phyloP scores from a whole-genome alignment of 1,140 invertebrate species.

The Heliconius melpomene region DNA sequence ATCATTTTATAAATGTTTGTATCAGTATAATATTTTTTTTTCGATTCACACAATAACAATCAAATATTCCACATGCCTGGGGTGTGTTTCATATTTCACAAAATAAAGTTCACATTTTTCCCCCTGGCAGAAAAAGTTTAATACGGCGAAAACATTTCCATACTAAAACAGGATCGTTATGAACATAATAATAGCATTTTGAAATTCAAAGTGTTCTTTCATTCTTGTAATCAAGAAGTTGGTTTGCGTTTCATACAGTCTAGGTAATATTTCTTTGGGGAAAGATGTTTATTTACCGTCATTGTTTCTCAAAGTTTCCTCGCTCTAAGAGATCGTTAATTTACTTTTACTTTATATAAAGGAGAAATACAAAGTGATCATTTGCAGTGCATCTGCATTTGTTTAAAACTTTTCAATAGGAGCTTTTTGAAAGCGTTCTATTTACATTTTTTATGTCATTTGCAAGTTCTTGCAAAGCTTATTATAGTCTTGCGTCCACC shows the following conservation, averaged over 20 bases:
- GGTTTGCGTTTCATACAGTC: slow-evolving; percentile 24
- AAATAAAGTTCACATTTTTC: slow-evolving; percentile 25
- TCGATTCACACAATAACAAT: too few relatives aligned
- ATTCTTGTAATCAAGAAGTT: slow-evolving; percentile 38
- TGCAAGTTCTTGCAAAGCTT: too few relatives aligned
- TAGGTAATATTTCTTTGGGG: slow-evolving; percentile 27
- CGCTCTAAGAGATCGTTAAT: slow-evolving; percentile 30
- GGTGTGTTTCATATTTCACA: slow-evolving; percentile 9
- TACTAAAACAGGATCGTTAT: slow-evolving; percentile 29
- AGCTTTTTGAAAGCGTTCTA: slow-evolving; percentile 11
- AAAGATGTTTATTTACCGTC: slow-evolving; percentile 29
- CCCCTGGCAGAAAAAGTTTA: slow-evolving; percentile 24
- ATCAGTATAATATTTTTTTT: too few relatives aligned
- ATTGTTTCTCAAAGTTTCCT: slow-evolving; percentile 35
- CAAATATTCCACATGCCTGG: background rate
- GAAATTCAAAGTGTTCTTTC: slow-evolving; percentile 32
- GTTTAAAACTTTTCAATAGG: slow-evolving; percentile 23
- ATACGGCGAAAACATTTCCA: slow-evolving; percentile 24
- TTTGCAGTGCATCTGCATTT: slow-evolving; percentile 31
- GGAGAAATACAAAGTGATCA: slow-evolving; percentile 36
- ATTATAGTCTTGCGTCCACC: too few relatives aligned
- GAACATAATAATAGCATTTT: slow-evolving; percentile 24
- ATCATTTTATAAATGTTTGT: too few relatives aligned
- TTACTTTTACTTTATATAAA: slow-evolving; percentile 35
- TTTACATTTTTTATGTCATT: background rate